Evolutionary conservation across 2,113 vertebrate genomes (phyloP), one percentile per base, ranked within the genome.

Genomic region (Neoarius graeffei): DNA sequence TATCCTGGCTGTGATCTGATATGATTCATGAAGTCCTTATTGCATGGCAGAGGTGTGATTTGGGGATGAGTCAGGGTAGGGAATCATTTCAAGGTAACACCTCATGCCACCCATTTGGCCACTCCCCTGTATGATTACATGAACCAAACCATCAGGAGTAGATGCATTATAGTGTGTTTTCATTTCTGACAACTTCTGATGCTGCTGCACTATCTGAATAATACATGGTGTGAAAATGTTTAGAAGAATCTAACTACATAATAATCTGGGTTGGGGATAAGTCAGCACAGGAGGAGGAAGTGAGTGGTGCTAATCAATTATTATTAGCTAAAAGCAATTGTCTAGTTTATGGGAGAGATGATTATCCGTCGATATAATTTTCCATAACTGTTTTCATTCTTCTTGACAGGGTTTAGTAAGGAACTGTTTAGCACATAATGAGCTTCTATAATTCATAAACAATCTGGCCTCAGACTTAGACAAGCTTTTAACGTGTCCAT

Each of bases 381-480:
- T 1, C 52, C 20, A 77, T 84, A 42, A 42, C 17, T 7, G 4
- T 67, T 82, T 89, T 35, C 2, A 77, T 27, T 83, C 9, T 48
- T 83, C 27, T n/a, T 66, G n/a, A 67, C 3, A 57, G 23, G 57
- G 50, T 14, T 88, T 14, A 17, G 60, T 13, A 27, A 27, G 23
- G 57, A 74, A 83, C 50, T 59, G 80, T 66, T 84, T 13, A 27
- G 50, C 69, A 50, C 23, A 59, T 77, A 79, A 86, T 79, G 6
- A 89, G 50, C 69, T 60, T 76, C 35, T 30, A 83, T 7, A 64
- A 86, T 20, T 86, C 59, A 20, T 60, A 54, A 79, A 27, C 48
- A 86, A 79, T 79, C 85, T 86, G 74, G 59, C 11, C 59, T 66
- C 35, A 35, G n/a, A 83, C 69, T 82, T 30, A 14, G 25, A 82